Percentiles rank a stretch among this genome's conserved stretches.
Evolutionary conservation across 2,113 vertebrate species (phyloP).

Genomic region (Otis tarda): DNA sequence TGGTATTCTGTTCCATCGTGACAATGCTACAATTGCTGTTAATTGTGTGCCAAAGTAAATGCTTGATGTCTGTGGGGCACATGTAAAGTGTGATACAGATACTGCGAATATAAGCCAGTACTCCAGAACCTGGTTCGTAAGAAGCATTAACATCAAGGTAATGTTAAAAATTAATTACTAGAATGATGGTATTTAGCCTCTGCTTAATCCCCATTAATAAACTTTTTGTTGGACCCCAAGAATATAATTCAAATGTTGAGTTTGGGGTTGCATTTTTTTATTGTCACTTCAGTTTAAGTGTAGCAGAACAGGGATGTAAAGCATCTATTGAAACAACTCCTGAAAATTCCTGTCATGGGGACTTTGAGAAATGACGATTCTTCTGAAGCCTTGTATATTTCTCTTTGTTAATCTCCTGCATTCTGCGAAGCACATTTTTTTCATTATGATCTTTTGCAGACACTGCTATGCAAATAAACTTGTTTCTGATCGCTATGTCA

Average conservation of each 20-base stretch:
- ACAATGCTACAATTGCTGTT: background rate
- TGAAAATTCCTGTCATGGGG: background rate
- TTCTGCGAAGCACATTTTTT: background rate
- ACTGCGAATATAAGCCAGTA: background rate
- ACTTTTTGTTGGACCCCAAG: background rate
- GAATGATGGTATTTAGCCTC: background rate
- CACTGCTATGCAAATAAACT: conserved; percentile 83
- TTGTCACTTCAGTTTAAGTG: background rate
- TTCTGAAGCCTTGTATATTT: background rate
- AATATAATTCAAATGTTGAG: background rate
- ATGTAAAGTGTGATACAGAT: background rate
- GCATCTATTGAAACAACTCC: background rate
- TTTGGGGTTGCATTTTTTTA: background rate
- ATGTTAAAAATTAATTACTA: background rate
- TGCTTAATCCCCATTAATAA: background rate
- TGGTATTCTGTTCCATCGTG: background rate
- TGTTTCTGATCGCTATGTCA: conserved; percentile 82
- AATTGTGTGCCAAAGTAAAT: background rate
- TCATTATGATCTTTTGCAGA: conserved; percentile 65
- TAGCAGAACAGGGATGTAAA: background rate
- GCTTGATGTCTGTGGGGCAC: background rate
- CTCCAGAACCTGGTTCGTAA: background rate
- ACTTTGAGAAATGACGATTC: background rate
- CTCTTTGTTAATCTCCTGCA: background rate
- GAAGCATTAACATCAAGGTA: background rate